Evolutionary conservation across 2,113 vertebrate genomes (phyloP), one percentile per base, ranked within the genome.

Genomic region (Oreocharis arfaki): DNA sequence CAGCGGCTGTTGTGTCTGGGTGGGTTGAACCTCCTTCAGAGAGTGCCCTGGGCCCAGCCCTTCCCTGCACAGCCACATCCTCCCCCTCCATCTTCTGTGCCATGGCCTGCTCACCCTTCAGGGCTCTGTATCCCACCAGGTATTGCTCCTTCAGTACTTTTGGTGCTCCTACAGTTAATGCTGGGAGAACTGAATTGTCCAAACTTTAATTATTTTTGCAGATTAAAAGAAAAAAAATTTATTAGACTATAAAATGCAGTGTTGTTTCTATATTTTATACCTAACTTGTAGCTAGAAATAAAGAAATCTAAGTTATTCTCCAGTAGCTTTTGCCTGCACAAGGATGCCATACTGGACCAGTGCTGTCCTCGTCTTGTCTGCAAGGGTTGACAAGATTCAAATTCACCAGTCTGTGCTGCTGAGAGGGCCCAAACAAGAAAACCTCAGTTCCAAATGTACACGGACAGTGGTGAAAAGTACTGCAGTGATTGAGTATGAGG

Each of bases 71-170:
- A 35, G 27, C 17, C 1, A 0, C 0, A 0, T 42, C 27, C 19
- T 76, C 6, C 24, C 17, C 3, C 6, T 77, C 7, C 39, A 3
- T 32, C 35, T 47, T 44, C 52, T 3, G 1, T 46, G 32, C 46
- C 4, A 0, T 57, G 56, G 30, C 28, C 56, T 47, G 10, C 50
- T 60, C 0, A 0, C 27, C 39, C n/a, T 39, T 23, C 47, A 42
- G 35, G n/a, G 10, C 24, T 80, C 49, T 27, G 13, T 70, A 33
- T 70, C 59, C 56, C 50, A 49, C 28, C 41, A 47, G 26, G 15
- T 57, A 12, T 3, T 22, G 32, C 26, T 74, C 42, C 23, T n/a
- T 52, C 37, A 21, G 13, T 49, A 26, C 19, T 16, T 86, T 10
- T 46, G 26, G 8, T 65, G 20, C 13, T 74, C 44, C 9, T 26